Evolutionary conservation across 1,140 invertebrate species (phyloP).

Genomic region (Drosophila kikkawai): DNA sequence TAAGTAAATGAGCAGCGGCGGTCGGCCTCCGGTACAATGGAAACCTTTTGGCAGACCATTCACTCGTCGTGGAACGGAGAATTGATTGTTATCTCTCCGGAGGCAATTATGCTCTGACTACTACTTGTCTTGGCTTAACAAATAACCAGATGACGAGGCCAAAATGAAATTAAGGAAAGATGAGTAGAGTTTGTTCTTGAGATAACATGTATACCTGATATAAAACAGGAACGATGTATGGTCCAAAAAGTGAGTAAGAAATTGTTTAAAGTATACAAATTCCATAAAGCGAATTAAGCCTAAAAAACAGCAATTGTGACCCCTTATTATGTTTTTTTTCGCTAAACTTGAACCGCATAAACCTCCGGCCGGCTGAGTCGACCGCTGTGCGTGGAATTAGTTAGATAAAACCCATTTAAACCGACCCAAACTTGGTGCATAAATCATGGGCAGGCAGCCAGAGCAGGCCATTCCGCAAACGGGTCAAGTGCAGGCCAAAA

Average conservation of each 20-base stretch:
- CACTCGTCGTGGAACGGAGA: slow-evolving; percentile 1
- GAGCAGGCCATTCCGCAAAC: slow-evolving; percentile 22
- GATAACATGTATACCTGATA: not conserved
- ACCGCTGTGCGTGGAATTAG: slow-evolving; percentile 32
- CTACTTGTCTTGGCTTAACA: slow-evolving; percentile 18
- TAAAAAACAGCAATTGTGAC: not conserved
- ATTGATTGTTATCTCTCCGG: slow-evolving; percentile 30
- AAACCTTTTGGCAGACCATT: slow-evolving; percentile 17
- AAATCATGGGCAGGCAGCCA: slow-evolving; percentile 19
- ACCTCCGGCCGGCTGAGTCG: not conserved
- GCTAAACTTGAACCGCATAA: slow-evolving; percentile 26
- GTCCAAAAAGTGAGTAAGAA: not conserved
- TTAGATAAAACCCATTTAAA: slow-evolving; percentile 48
- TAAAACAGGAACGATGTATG: slow-evolving; percentile 4
- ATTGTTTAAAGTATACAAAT: not conserved
- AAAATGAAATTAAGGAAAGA: not conserved
- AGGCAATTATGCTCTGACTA: slow-evolving; percentile 27
- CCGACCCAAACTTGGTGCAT: slow-evolving; percentile 24
- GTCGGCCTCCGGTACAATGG: slow-evolving; percentile 17
- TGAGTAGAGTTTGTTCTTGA: slow-evolving; percentile 3
- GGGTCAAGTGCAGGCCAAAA: slow-evolving; percentile 59
- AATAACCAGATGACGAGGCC: slow-evolving; percentile 8
- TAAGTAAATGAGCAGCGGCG: slow-evolving; percentile 23
- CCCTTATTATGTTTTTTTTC: not conserved
- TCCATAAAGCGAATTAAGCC: not conserved